Evolutionary conservation across 1,140 invertebrate genomes (phyloP).

Genomic region (Drosophila tani): DNA sequence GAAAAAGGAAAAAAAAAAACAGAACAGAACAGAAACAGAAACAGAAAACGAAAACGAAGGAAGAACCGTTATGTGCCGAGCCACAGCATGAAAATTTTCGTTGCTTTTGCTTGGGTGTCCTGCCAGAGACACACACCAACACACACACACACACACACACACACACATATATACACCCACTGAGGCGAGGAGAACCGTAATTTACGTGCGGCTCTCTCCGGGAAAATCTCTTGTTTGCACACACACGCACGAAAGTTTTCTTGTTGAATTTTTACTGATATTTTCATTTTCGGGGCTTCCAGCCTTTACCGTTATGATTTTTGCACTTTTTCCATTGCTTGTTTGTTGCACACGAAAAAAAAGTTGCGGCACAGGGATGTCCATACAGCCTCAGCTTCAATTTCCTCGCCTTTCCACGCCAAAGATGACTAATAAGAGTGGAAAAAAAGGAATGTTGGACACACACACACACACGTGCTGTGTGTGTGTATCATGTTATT

Average conservation of each 20-base stretch:
- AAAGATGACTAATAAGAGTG: conserved; percentile 45
- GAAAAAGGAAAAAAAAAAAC: not conserved
- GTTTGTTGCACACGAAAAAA: conserved; percentile 39
- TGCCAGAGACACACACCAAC: conserved; percentile 29
- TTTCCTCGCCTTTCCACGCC: conserved; percentile 21
- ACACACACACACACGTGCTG: conserved; percentile 30
- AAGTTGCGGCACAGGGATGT: conserved; percentile 5
- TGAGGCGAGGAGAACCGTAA: conserved; percentile 60
- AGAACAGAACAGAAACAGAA: conserved; percentile 34
- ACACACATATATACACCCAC: conserved; percentile 14
- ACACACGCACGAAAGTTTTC: conserved; percentile 55
- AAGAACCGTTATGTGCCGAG: conserved; percentile 46
- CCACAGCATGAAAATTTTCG: conserved; percentile 70
- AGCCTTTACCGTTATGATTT: conserved; percentile 37
- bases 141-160: conserved; percentile 19
- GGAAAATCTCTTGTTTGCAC: conserved; percentile 73
- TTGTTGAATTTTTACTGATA: conserved; percentile 75
- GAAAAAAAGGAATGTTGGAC: conserved; percentile 23
- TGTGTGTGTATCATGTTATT: conserved; percentile 63
- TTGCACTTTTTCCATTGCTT: conserved; percentile 25
- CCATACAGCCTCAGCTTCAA: conserved; percentile 12
- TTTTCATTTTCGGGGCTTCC: conserved; percentile 53
- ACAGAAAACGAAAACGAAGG: conserved; percentile 33
- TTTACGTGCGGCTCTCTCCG: conserved; percentile 69
- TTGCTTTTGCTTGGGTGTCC: conserved; percentile 69